Percentiles rank a stretch among this genome's conserved stretches.
Conservation (phyloP, 2,888 invertebrate genomes). For the Heliconius cydno region DNA sequence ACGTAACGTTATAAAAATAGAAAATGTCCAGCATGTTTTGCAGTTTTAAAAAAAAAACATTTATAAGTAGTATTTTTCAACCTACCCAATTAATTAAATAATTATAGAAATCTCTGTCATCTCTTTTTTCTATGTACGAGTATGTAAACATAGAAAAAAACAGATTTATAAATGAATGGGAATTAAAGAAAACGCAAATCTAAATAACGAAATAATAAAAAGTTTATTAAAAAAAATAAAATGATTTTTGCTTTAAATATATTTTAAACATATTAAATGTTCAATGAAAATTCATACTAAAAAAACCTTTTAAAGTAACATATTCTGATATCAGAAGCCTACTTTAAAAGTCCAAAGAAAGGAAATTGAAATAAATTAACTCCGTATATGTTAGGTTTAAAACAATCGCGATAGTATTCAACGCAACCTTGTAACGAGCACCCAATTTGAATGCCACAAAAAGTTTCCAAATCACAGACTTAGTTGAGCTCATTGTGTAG, state of each 20-base stretch:
- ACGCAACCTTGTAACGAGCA: conserved; percentile 61
- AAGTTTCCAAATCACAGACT: conserved; percentile 78
- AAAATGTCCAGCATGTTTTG: not conserved
- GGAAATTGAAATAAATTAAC: conserved; percentile 7
- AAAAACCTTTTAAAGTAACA: not conserved
- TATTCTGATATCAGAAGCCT: not conserved
- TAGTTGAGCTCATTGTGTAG: conserved; percentile 77
- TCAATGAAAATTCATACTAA: not conserved
- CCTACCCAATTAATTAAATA: no score
- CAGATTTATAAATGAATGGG: not conserved
- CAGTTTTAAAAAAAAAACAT: no score
- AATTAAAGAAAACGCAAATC: not conserved
- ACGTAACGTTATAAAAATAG: not conserved
- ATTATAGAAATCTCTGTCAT: not conserved
- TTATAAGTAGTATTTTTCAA: not conserved
- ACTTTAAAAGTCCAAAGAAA: conserved; percentile 20
- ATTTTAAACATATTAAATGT: no score
- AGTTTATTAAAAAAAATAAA: not conserved
- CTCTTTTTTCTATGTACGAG: no score
- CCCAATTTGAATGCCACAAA: conserved; percentile 79
- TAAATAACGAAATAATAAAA: not conserved
- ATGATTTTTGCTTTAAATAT: not conserved
- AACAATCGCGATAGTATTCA: conserved; percentile 42
- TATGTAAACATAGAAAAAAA: no score
- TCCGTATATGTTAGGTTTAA: conserved; percentile 29